phyloP scores from a whole-genome alignment of 2,888 invertebrate species.

The Anthophora plumipes region DNA sequence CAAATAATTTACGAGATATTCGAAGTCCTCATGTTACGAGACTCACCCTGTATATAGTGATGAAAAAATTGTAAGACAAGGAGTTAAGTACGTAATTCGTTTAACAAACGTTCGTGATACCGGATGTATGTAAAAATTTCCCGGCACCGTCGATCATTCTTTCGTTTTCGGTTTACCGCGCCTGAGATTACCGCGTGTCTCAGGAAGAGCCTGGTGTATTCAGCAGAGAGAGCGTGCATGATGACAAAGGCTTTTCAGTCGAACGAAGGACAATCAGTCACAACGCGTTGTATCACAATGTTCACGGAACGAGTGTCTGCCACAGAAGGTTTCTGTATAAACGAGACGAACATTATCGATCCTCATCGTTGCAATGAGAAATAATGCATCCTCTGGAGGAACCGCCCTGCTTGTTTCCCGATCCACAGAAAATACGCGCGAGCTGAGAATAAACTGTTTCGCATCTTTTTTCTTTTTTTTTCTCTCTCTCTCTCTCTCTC shows the following conservation, averaged over 20 bases:
- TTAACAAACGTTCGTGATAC: neutral
- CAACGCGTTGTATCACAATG: slow-evolving; percentile 53
- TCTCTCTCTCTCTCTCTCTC: slow-evolving; percentile 1
- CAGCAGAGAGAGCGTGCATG: slow-evolving; percentile 10
- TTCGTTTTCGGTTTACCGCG: slow-evolving; percentile 41
- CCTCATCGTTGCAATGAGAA: slow-evolving; percentile 50
- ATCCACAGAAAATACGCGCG: slow-evolving; percentile 38
- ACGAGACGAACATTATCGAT: slow-evolving; percentile 54
- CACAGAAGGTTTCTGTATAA: slow-evolving; percentile 12
- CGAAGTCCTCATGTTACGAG: too few relatives aligned
- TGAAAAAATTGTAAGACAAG: too few relatives aligned
- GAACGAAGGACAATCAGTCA: slow-evolving; percentile 58
- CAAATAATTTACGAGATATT: too few relatives aligned
- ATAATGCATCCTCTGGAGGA: slow-evolving; percentile 61
- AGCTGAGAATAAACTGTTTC: slow-evolving; percentile 59
- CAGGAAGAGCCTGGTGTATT: slow-evolving; percentile 25
- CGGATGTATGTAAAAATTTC: neutral
- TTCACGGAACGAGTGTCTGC: slow-evolving; percentile 27
- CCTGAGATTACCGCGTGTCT: slow-evolving; percentile 34
- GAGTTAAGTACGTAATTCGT: neutral
- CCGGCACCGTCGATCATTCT: slow-evolving; percentile 21
- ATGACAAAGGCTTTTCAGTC: slow-evolving; percentile 53
- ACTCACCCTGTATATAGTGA: too few relatives aligned
- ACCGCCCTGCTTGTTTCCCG: slow-evolving; percentile 15
- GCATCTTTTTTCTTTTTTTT: slow-evolving; percentile 32